These are phyloP conservation scores for Siniperca chuatsi DNA, from an alignment of 2,113 vertebrate species.

Conservation along the genomic window DNA sequence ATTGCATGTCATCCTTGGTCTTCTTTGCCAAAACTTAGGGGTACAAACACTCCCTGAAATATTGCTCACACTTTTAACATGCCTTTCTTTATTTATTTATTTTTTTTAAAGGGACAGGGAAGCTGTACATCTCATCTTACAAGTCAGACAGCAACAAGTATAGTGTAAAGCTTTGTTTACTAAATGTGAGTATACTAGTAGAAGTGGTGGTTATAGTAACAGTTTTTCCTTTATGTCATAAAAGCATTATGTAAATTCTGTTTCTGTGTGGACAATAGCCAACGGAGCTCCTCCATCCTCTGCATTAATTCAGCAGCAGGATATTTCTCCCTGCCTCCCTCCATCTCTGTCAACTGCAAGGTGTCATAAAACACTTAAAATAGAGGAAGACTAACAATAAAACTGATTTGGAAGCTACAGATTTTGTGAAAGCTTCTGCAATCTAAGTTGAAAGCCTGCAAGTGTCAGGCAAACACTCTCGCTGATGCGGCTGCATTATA, in stretches of 20 bases:
- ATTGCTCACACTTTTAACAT: neutral
- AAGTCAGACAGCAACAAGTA: slow-evolving; percentile 2
- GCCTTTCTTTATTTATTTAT: too few species aligned
- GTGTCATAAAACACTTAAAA: slow-evolving; percentile 67
- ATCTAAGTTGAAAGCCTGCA: slow-evolving; percentile 63
- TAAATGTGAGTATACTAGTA: neutral
- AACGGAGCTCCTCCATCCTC: slow-evolving; percentile 19
- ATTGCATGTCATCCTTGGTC: neutral
- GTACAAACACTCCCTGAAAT: neutral
- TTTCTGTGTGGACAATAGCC: slow-evolving; percentile 32
- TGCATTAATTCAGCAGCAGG: slow-evolving; percentile 51
- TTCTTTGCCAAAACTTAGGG: neutral
- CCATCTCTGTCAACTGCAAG: slow-evolving; percentile 55
- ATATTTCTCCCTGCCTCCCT: slow-evolving; percentile 21
- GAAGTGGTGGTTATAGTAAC: neutral
- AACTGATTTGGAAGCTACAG: slow-evolving; percentile 65
- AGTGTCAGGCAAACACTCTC: slow-evolving; percentile 54
- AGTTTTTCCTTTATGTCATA: slow-evolving; percentile 3
- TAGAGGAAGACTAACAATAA: slow-evolving; percentile 69
- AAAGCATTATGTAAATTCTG: slow-evolving; percentile 17
- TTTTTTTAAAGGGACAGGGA: neutral
- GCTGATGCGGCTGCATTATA: slow-evolving; percentile 65
- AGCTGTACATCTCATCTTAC: slow-evolving; percentile 5
- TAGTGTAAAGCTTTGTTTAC: slow-evolving; percentile 1
- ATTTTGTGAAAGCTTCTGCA: slow-evolving; percentile 61